phyloP scores from a whole-genome alignment of 1,140 invertebrate species.

The Paracyclopina nana region DNA sequence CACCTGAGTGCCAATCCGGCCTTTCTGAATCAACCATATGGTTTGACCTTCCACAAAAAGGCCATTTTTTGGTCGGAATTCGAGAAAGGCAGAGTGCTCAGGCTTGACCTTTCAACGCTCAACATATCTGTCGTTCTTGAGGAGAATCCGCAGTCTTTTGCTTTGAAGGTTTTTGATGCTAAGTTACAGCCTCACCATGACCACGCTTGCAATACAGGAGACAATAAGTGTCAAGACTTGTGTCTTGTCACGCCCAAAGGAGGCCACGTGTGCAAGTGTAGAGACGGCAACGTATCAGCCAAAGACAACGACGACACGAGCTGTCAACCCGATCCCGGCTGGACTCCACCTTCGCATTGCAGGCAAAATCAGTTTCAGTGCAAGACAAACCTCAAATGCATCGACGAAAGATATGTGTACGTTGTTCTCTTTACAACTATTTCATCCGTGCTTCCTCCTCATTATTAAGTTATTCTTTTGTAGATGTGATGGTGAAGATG shows the following conservation, averaged over 20 bases:
- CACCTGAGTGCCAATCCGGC: too few species aligned
- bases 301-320: too few species aligned
- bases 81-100: slow-evolving; percentile 34
- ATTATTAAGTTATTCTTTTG: slow-evolving; percentile 1
- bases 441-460: too few species aligned
- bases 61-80: slow-evolving; percentile 36
- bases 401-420: slow-evolving; percentile 21
- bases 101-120: slow-evolving; percentile 27
- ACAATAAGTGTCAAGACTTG: slow-evolving; percentile 4
- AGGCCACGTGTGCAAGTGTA: slow-evolving; percentile 3
- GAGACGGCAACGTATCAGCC: background rate
- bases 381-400: too few species aligned
- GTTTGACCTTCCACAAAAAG: slow-evolving; percentile 29
- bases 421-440: slow-evolving; percentile 13
- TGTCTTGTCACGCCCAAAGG: slow-evolving; percentile 14
- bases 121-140: slow-evolving; percentile 23
- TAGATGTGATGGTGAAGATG: slow-evolving; percentile 21
- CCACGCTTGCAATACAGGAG: background rate
- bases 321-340: too few species aligned
- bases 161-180: slow-evolving; percentile 15
- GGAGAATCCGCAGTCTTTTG: slow-evolving; percentile 12
- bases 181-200: slow-evolving; percentile 16
- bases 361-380: slow-evolving; percentile 10
- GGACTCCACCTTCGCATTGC: background rate
- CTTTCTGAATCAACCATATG: slow-evolving; percentile 27